Evolutionary conservation across 2,113 vertebrate species (phyloP).

Genomic region (Protobothrops mucrosquamatus): DNA sequence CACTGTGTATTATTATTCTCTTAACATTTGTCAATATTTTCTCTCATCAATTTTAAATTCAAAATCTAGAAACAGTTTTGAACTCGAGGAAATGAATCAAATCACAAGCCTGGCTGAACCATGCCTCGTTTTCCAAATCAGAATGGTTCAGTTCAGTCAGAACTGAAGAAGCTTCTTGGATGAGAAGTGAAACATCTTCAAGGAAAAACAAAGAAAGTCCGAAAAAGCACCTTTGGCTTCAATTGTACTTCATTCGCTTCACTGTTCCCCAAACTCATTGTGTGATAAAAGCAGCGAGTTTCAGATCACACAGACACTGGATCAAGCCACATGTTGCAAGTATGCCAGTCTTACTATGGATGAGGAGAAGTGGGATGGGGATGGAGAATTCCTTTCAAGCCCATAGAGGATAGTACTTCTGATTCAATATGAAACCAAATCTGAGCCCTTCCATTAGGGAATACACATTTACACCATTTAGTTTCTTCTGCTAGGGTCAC

Average conservation of each 20-base stretch:
- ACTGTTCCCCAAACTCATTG: background rate
- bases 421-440: background rate
- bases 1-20: background rate
- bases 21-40: background rate
- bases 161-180: too few species aligned
- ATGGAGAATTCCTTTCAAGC: background rate
- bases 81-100: background rate
- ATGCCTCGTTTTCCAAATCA: background rate
- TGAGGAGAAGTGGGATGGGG: background rate
- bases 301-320: background rate
- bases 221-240: too few species aligned
- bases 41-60: background rate
- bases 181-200: too few species aligned
- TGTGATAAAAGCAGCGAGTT: background rate
- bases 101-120: background rate
- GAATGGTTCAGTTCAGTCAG: background rate
- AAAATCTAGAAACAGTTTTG: background rate
- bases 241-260: background rate
- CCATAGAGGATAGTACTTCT: background rate
- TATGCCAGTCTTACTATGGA: background rate
- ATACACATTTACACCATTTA: background rate
- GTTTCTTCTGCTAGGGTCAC: background rate
- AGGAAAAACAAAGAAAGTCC: too few species aligned
- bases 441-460: background rate
- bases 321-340: background rate